Evolutionary conservation across 30 jellyfish, hydroid and myxozoan genomes (phyloP), one percentile per base, ranked within the genome.

Genomic region (Turritopsis rubra): DNA sequence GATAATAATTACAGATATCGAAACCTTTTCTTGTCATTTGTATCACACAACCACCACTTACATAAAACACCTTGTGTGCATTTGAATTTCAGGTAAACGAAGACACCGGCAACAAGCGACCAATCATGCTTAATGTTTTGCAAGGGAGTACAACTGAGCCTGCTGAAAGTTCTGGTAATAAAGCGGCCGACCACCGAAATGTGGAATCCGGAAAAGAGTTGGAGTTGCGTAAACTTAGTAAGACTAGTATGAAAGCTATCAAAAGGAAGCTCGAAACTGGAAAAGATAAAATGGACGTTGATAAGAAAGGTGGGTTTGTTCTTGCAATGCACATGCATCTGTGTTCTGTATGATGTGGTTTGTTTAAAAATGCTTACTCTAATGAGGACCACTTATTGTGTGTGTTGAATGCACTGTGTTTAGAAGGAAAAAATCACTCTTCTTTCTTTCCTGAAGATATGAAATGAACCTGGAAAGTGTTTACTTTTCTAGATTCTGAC

Each of bases 31-130:
- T 3, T 41, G 13, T 13, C 5, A 41, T 5, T 41, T 41, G 60
- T 5, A 41, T 41, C 60, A 41, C 13, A 13, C 13, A 13, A 3
- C 13, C 60, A 41, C 5, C 60, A 41, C n/a, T n/a, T n/a, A n/a
- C 17, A 16, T 20, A 72, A 72, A 16, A 79, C 73, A 29, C 52
- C 20, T 28, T 54, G 23, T 31, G 31, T 53, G 26, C 74, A 84
- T 3, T 41, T 3, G 9, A 68, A n/a, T 53, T 60, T 29, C 72
- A 91, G 97, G 84, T 91, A 1, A 91, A 91, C 75, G 97, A 91
- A 81, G 97, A 91, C 79, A 91, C 97, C 1, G 96, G 97, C 28
- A 91, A 91, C 73, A 86, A 96, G 17, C 86, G 97, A 27, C 97
- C 97, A 4, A 86, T 91, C 31, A 91, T 91, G 97, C 92, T 91